Evolutionary conservation across 2,888 invertebrate genomes (phyloP), one percentile per base, ranked within the genome.

Genomic region (Coleophora deauratella): DNA sequence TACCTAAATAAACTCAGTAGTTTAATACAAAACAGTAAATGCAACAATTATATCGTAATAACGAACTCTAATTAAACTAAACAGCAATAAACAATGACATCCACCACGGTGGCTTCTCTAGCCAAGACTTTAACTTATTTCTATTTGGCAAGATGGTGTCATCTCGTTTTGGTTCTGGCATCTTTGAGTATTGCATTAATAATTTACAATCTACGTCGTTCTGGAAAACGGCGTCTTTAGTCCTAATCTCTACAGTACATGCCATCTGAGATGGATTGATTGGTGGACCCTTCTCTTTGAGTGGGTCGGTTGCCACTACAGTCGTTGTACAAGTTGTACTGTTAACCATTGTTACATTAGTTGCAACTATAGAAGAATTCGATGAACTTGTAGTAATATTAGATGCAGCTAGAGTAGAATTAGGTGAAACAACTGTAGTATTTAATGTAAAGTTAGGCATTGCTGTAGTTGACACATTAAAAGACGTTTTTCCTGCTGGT

Each of bases 81-180:
- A 73, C 66, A 32, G 76, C 75, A 41, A 84, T 71, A 44, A 84
- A 77, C 45, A 76, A 43, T 12, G 81, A 70, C 59, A 77, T 51
- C 84, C 84, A 84, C 84, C 84, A 82, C 0, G 84, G 84, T 1
- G 82, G 84, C 31, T 70, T 82, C 2, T 64, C 45, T 10, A 78
- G 41, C 77, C 78, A 80, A 0, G 72, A 54, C 44, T 78, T 76
- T 27, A 84, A 46, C 45, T 66, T 74, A 2, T 55, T 50, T 46
- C 66, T 67, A 4, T 65, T 42, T n/a, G 84, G 84, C 32, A 82
- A 47, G 9, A 67, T 46, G 0, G 47, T 54, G 2, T 50, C 45
- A 7, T 62, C 54, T 35, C 62, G 61, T 42, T 66, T 66, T 1
- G 76, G 74, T 46, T 70, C 72, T 1, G 72, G 73, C 66, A 72